A percentile compares a stretch with the other conserved stretches of the same genome.
Evolutionary conservation across 2,888 invertebrate genomes (phyloP).

Genomic region (Miltochrista miniata): DNA sequence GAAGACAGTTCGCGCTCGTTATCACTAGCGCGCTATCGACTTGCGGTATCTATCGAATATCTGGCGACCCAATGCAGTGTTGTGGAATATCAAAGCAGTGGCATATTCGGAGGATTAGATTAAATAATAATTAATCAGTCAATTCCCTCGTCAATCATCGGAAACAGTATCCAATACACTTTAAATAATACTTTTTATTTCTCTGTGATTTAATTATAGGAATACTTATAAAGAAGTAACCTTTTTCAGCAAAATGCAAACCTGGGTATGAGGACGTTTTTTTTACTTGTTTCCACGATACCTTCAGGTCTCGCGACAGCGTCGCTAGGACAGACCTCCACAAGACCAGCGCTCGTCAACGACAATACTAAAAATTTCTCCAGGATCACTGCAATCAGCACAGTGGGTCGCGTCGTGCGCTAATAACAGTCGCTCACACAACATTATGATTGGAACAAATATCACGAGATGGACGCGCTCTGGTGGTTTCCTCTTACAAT

Average conservation of each 20-base stretch:
- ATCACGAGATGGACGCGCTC: neutral
- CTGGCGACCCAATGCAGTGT: neutral
- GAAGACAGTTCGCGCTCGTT: neutral
- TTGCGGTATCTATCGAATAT: neutral
- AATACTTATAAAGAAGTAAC: too few relatives aligned
- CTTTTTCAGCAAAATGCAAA: too few relatives aligned
- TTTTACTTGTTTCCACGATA: too few relatives aligned
- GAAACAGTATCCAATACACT: too few relatives aligned
- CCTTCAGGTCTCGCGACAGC: too few relatives aligned
- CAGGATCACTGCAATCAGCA: neutral
- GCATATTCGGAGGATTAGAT: neutral
- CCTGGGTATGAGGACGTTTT: too few relatives aligned
- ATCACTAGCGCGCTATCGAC: neutral
- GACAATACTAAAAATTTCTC: neutral
- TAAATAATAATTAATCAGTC: too few relatives aligned
- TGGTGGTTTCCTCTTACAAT: neutral
- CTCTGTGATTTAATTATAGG: too few relatives aligned
- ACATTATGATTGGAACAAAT: neutral
- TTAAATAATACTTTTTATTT: too few relatives aligned
- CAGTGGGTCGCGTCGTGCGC: neutral
- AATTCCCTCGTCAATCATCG: too few relatives aligned
- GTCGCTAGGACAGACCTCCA: too few relatives aligned
- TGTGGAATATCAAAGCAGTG: neutral
- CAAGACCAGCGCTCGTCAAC: neutral
- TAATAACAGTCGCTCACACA: neutral